Percentiles rank a stretch among this genome's conserved stretches.
Conservation (phyloP, 2,797 vertebrate species). For the Danio jaintianensis region DNA sequence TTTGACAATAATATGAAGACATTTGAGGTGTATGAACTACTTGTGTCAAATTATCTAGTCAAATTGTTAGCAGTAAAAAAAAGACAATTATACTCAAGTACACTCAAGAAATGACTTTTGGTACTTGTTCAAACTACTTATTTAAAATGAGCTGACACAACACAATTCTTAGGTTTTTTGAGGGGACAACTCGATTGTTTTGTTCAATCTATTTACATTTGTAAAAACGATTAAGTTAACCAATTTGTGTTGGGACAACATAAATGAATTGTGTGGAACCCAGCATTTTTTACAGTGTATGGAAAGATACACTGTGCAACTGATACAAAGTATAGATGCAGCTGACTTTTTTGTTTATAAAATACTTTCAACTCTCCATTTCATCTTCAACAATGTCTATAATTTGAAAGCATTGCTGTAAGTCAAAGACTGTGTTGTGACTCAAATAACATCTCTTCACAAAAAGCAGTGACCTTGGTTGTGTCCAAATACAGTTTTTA, state of each 20-base stretch:
- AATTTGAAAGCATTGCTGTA: background rate
- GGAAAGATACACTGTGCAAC: no score
- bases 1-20: background rate
- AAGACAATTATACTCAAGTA: background rate
- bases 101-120: background rate
- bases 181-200: no score
- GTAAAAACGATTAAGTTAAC: no score
- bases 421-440: background rate
- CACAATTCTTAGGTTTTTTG: no score
- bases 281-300: no score
- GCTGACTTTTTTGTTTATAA: background rate
- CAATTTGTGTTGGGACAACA: no score
- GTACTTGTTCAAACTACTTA: background rate
- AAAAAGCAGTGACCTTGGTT: background rate
- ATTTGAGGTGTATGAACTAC: background rate
- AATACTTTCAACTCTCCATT: background rate
- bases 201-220: no score
- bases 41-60: background rate
- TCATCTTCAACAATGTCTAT: background rate
- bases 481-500: background rate
- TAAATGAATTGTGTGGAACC: no score
- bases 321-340: no score
- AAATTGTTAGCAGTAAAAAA: background rate
- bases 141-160: no score
- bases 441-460: background rate